Percentiles rank a stretch among this genome's conserved stretches.
These are phyloP conservation scores for Lycopodina hypogea DNA, from an alignment of 37 sponge, comb jelly and placozoan species.

Conservation along the genomic window DNA sequence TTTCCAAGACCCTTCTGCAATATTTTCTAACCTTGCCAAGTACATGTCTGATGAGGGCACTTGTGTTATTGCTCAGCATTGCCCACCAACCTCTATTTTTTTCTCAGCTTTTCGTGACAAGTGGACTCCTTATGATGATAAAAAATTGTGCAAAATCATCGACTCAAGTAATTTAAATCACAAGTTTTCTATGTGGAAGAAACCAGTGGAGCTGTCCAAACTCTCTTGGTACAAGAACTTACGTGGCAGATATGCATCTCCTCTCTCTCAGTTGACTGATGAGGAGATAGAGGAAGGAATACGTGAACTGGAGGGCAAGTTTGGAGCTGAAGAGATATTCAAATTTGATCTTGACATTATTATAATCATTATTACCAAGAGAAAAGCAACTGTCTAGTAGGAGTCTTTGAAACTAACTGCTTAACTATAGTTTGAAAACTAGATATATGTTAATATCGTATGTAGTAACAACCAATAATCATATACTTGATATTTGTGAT, in stretches of 20 bases:
- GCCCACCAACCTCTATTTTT: neutral
- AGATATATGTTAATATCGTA: no score
- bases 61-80: neutral
- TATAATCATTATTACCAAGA: neutral
- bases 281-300: slow-evolving; percentile 9
- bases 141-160: neutral
- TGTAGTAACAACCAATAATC: no score
- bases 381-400: no score
- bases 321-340: neutral
- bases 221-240: neutral
- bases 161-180: neutral
- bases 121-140: neutral
- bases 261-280: neutral
- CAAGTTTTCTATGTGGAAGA: neutral
- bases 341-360: neutral
- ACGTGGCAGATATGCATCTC: neutral
- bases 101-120: neutral
- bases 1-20: neutral
- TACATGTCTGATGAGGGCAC: slow-evolving; percentile 7
- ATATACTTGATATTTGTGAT: no score
- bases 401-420: no score
- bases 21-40: neutral
- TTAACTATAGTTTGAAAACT: no score
- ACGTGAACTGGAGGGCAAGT: neutral
- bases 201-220: neutral